Evolutionary conservation across 1,140 invertebrate genomes (phyloP).

Genomic region (Drosophila hydei): DNA sequence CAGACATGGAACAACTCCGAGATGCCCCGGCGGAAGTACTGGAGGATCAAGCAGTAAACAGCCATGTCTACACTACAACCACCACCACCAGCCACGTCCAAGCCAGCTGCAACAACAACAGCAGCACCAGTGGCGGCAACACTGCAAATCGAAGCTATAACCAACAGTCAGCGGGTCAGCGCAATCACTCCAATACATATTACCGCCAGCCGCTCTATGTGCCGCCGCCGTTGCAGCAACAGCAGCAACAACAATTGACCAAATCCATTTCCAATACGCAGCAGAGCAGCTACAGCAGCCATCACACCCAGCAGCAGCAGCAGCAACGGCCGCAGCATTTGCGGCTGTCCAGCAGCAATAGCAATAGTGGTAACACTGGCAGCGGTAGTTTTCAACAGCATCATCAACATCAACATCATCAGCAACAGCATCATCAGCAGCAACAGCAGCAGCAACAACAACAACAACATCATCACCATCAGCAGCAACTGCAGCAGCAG

Average conservation of each 20-base stretch:
- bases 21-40: slow-evolving; percentile 10
- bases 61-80: slow-evolving; percentile 9
- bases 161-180: slow-evolving; percentile 41
- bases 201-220: slow-evolving; percentile 81
- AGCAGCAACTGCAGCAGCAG: slow-evolving; percentile 18
- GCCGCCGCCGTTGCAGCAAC: slow-evolving; percentile 78
- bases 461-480: slow-evolving; percentile 14
- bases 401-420: slow-evolving; percentile 20
- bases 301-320: slow-evolving; percentile 47
- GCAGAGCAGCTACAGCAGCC: slow-evolving; percentile 39
- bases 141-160: slow-evolving; percentile 12
- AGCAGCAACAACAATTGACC: slow-evolving; percentile 73
- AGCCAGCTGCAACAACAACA: slow-evolving; percentile 17
- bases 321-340: slow-evolving; percentile 52
- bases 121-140: neutral
- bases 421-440: slow-evolving; percentile 20
- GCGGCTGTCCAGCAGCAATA: slow-evolving; percentile 37
- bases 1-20: slow-evolving; percentile 42
- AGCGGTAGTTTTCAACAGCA: slow-evolving; percentile 24
- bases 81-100: slow-evolving; percentile 6
- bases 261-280: slow-evolving; percentile 58
- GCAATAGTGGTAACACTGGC: slow-evolving; percentile 21
- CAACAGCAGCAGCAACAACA: slow-evolving; percentile 25
- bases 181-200: slow-evolving; percentile 48
- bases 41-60: slow-evolving; percentile 13